Conservation (phyloP, 2,888 invertebrate species). For the Calliopum simillimum region DNA sequence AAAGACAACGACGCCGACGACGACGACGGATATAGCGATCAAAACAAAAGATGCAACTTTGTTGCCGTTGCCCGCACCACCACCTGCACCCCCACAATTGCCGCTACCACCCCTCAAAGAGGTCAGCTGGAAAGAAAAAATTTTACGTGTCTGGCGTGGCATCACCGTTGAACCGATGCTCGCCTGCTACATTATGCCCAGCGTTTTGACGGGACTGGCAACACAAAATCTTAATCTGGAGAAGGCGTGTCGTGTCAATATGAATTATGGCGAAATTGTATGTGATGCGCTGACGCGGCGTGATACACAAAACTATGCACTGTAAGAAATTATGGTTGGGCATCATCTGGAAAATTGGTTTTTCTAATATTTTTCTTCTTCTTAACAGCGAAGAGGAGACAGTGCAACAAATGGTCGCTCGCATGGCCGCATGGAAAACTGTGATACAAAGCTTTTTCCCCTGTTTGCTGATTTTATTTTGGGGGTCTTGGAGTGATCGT, state of each 20-base stretch:
- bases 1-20: slow-evolving; percentile 3
- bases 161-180: slow-evolving; percentile 77
- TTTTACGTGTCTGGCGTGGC: slow-evolving; percentile 69
- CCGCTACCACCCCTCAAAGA: background rate
- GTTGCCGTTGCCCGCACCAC: background rate
- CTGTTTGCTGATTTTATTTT: slow-evolving; percentile 83
- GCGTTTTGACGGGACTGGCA: slow-evolving; percentile 78
- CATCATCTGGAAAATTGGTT: background rate
- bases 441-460: slow-evolving; percentile 85
- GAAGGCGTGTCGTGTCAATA: slow-evolving; percentile 87
- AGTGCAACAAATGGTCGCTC: slow-evolving; percentile 81
- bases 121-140: slow-evolving; percentile 66
- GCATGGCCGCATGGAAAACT: slow-evolving; percentile 88
- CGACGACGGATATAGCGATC: background rate
- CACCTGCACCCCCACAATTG: background rate
- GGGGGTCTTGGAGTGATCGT: slow-evolving; percentile 82
- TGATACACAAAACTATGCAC: slow-evolving; percentile 72
- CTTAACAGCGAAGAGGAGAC: slow-evolving; percentile 72
- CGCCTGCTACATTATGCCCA: slow-evolving; percentile 74
- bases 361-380: background rate
- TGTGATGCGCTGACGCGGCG: slow-evolving; percentile 82
- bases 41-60: slow-evolving; percentile 10
- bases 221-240: slow-evolving; percentile 88
- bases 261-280: slow-evolving; percentile 77
- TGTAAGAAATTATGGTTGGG: slow-evolving; percentile 62